A percentile compares a stretch with the other conserved stretches of the same genome.
Evolutionary conservation across 2,888 invertebrate species (phyloP).

Genomic region (Oscheius sp.): DNA sequence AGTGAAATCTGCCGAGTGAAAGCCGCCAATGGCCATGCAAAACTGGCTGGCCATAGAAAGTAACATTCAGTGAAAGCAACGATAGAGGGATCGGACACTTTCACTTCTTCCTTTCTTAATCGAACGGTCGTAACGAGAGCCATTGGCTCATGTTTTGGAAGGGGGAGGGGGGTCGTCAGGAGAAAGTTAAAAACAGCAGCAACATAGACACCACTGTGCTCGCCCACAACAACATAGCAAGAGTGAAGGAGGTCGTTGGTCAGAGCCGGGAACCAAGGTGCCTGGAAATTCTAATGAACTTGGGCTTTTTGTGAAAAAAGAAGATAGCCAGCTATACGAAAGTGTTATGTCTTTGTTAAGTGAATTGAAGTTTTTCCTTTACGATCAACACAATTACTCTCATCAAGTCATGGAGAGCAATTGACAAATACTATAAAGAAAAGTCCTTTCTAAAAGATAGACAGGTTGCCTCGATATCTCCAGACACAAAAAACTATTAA

Average conservation of each 20-base stretch:
- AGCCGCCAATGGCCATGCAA: slow-evolving; percentile 30
- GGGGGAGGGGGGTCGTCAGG: slow-evolving; percentile 10
- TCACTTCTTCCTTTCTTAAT: too few species aligned
- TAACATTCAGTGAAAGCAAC: slow-evolving; percentile 32
- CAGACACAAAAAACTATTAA: slow-evolving; percentile 3
- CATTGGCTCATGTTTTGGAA: slow-evolving; percentile 29
- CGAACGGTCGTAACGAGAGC: slow-evolving; percentile 29
- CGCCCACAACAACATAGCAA: slow-evolving; percentile 17
- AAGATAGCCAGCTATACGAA: slow-evolving; percentile 19
- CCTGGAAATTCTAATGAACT: slow-evolving; percentile 7
- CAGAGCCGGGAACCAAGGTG: slow-evolving; percentile 19
- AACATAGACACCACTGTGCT: slow-evolving; percentile 17
- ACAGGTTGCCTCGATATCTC: not conserved
- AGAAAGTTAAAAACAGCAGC: slow-evolving; percentile 33
- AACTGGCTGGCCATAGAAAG: slow-evolving; percentile 28
- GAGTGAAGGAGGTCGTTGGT: slow-evolving; percentile 11
- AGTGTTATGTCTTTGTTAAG: not conserved
- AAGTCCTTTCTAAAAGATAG: not conserved
- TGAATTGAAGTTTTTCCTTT: slow-evolving; percentile 12
- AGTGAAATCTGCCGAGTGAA: slow-evolving; percentile 29
- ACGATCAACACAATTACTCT: slow-evolving; percentile 6
- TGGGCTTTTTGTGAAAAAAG: not conserved
- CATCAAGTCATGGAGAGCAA: not conserved
- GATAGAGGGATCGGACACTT: slow-evolving; percentile 18
- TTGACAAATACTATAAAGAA: not conserved